These are phyloP conservation scores for Carcinoscorpius rotundicauda DNA, from an alignment of 1,140 invertebrate genomes.

Conservation along the genomic window DNA sequence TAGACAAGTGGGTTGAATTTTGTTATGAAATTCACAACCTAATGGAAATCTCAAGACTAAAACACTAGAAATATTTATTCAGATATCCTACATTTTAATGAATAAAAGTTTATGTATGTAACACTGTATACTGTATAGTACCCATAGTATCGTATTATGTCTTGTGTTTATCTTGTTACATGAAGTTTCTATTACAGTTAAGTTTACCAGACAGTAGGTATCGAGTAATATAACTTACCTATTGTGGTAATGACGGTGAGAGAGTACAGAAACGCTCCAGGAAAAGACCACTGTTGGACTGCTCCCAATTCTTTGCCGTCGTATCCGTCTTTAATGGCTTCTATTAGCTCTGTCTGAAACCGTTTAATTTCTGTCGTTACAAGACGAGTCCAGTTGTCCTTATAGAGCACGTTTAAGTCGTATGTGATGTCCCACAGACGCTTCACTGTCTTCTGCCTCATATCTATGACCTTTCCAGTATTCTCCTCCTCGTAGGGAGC, in stretches of 20 bases:
- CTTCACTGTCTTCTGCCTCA: slow-evolving; percentile 33
- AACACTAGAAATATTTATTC: no score
- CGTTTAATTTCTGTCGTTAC: slow-evolving; percentile 50
- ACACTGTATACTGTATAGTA: no score
- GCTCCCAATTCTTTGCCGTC: slow-evolving; percentile 48
- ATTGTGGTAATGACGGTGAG: slow-evolving; percentile 93
- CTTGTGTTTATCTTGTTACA: no score
- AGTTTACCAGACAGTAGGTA: no score
- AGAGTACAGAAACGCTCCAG: slow-evolving; percentile 80
- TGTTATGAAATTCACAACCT: no score
- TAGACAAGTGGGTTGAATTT: no score
- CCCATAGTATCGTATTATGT: no score
- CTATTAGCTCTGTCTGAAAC: slow-evolving; percentile 73
- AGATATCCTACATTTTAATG: no score
- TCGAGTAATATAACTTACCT: slow-evolving; percentile 47
- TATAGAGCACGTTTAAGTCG: slow-evolving; percentile 81
- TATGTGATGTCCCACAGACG: slow-evolving; percentile 85
- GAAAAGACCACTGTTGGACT: slow-evolving; percentile 57
- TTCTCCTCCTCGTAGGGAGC: slow-evolving; percentile 47
- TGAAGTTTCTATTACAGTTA: no score
- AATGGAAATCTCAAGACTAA: no score
- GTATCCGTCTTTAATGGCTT: slow-evolving; percentile 59
- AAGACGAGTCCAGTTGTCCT: slow-evolving; percentile 74
- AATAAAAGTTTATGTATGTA: no score
- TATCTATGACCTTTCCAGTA: slow-evolving; percentile 36